Evolutionary conservation across 2,113 vertebrate species (phyloP).

Genomic region (Nothocercus nigrocapillus): DNA sequence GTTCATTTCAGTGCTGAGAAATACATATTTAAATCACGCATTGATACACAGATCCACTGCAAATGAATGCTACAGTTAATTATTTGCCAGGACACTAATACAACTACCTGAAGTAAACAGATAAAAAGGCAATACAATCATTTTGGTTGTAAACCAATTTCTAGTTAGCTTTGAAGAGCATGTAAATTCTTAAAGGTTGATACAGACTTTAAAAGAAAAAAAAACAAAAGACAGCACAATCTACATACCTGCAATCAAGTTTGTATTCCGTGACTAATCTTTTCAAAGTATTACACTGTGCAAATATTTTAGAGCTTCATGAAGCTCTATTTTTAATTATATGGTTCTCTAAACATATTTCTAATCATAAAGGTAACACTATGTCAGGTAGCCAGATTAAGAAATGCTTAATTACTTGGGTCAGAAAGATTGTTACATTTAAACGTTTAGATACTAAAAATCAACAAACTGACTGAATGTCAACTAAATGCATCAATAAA

Average conservation of each 20-base stretch:
- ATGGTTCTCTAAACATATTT: not conserved
- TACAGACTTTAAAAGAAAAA: not conserved
- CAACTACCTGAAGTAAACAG: slow-evolving; percentile 2
- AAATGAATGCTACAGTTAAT: slow-evolving; percentile 5
- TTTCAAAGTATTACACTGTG: not conserved
- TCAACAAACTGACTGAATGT: not conserved
- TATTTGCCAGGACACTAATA: slow-evolving; percentile 12
- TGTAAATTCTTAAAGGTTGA: not conserved
- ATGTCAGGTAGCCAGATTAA: not conserved
- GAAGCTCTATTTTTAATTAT: slow-evolving; percentile 6
- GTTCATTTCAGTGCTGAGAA: not conserved
- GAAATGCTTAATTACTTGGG: not conserved
- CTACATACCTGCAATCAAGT: not conserved
- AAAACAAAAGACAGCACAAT: not conserved
- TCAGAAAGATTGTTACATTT: not conserved
- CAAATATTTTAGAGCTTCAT: not conserved
- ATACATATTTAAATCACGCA: not conserved
- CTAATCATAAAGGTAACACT: not conserved
- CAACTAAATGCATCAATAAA: not conserved
- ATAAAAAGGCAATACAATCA: not conserved
- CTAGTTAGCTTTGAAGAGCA: slow-evolving; percentile 26
- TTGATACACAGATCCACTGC: not conserved
- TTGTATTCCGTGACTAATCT: not conserved
- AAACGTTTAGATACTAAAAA: not conserved
- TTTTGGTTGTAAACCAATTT: not conserved